Base-by-base conservation (phyloP, 2,797 vertebrate species). In the Pangasius macronema region DNA sequence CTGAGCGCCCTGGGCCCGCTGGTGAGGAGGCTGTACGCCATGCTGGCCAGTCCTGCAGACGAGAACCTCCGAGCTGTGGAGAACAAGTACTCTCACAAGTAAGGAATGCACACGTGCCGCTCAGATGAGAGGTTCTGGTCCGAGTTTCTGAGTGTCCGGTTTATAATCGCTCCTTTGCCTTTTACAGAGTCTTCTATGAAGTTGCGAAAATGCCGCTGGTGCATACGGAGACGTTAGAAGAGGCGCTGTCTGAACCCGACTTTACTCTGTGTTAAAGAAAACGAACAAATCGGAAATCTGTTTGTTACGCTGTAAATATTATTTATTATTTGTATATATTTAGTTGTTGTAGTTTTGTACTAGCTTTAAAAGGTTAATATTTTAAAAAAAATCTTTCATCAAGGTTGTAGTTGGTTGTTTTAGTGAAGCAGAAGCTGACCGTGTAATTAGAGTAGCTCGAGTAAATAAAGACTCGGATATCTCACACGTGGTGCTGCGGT, bases 11-110 rank as follows among this genome's bases (percentile, higher is more conserved):
- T 99, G 89, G 91, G 92, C 0, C 92, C 95, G 0, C 90, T 98
- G 55, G 95, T 97, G 85, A 93, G 94, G 85, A 96, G 70, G 55
- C 92, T 99, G 49, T 95, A 98, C 84, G 86, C 86, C 24, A 93
- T 97, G 91, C 91, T 99, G 61, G 91, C 75, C 0, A 94, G 93
- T 3, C 93, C 93, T 91, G 30, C 92, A 0, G 91, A 89, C 0
- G 92, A 94, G 5, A 96, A 93, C 42, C 93, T 98, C 77, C 95
- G 90, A 73, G 94, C 97, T 0, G 94, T 99, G 88, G 92, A 91
- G 86, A 96, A 89, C 92, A 99, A 99, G 88, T 99, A 99, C 91
- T 95, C 97, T 0, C 96, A 98, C 89, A 94, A 93, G 98, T 98
- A 94, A 92, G 95, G 85, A 1, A 36, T 14, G 39, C 10, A 10